A percentile compares a stretch with the other conserved stretches of the same genome.
Evolutionary conservation across 30 jellyfish, hydroid and myxozoan genomes (phyloP).

Genomic region (Cassiopea xamachana): DNA sequence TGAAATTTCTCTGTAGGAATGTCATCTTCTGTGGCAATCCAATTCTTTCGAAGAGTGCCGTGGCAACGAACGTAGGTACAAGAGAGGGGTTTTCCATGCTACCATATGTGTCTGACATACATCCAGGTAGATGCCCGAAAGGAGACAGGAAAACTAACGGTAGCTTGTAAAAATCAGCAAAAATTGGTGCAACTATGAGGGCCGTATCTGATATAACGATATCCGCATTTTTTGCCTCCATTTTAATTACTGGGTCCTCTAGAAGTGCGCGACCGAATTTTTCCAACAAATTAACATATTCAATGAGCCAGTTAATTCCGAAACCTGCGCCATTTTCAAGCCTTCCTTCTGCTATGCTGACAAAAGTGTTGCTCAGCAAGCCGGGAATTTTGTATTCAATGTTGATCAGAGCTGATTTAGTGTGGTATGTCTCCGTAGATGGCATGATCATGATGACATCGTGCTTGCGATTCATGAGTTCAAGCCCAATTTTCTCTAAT

Average conservation of each 20-base stretch:
- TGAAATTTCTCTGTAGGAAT: constrained; percentile 68
- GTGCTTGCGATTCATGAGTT: constrained; percentile 50
- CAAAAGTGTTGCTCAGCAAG: constrained; percentile 41
- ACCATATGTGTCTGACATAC: constrained; percentile 64
- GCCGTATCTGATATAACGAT: constrained; percentile 66
- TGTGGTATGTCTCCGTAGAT: constrained; percentile 52
- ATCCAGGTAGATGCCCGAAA: constrained; percentile 70
- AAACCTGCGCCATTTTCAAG: constrained; percentile 55
- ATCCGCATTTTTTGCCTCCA: constrained; percentile 49
- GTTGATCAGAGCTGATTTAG: neutral
- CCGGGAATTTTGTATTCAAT: constrained; percentile 18
- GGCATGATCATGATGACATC: constrained; percentile 52
- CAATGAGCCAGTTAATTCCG: constrained; percentile 69
- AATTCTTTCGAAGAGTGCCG: constrained; percentile 46
- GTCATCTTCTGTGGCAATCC: constrained; percentile 74
- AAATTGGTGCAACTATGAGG: constrained; percentile 44
- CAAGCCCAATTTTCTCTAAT: constrained; percentile 67
- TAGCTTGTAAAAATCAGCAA: constrained; percentile 65
- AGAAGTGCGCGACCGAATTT: constrained; percentile 44
- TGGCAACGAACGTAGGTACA: constrained; percentile 62
- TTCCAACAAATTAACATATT: constrained; percentile 29
- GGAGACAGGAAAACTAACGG: constrained; percentile 72
- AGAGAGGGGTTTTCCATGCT: constrained; percentile 60
- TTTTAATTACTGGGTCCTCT: constrained; percentile 32
- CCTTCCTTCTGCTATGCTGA: constrained; percentile 54